Evolutionary conservation across 2,888 invertebrate species (phyloP), one percentile per base, ranked within the genome.

Genomic region (Pseudanteris insignis): DNA sequence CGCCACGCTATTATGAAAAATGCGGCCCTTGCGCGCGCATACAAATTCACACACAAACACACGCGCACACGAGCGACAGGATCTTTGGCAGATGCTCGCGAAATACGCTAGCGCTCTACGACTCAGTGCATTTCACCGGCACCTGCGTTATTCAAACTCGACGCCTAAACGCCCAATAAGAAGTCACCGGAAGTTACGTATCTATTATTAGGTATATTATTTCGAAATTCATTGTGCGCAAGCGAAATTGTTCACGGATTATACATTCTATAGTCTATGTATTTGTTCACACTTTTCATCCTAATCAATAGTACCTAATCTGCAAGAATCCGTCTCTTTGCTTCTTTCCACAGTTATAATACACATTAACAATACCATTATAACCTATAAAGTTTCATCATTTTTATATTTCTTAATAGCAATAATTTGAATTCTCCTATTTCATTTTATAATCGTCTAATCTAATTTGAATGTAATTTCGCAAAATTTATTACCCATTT

Each of bases 41-140:
- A n/a, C n/a, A n/a, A n/a, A n/a, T n/a, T n/a, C n/a, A n/a, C n/a
- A n/a, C n/a, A n/a, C n/a, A n/a, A n/a, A n/a, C n/a, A n/a, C 15
- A 21, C 29, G 21, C 18, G 10, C n/a, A 25, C 21, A 10, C n/a
- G n/a, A n/a, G n/a, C n/a, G n/a, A n/a, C 58, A 59, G 58, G 58
- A 59, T 59, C 58, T 59, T 40, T 46, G 58, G 32, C 46, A 24
- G 50, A 5, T 37, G 50, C 28, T 25, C 51, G 46, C 41, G 41
- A 40, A 37, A 14, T 13, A 38, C 58, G 11, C 25, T 28, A 46
- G 63, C 58, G 65, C 72, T 75, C 70, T 70, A 75, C 74, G 18
- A 18, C 18, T 6, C 30, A 41, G 47, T 41, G 55, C 13, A 55
- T 47, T 47, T 21, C 34, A 30, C 8, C 34, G 28, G 13, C 25